Evolutionary conservation across 2,888 invertebrate species (phyloP).

Genomic region (Nephrotoma flavescens): DNA sequence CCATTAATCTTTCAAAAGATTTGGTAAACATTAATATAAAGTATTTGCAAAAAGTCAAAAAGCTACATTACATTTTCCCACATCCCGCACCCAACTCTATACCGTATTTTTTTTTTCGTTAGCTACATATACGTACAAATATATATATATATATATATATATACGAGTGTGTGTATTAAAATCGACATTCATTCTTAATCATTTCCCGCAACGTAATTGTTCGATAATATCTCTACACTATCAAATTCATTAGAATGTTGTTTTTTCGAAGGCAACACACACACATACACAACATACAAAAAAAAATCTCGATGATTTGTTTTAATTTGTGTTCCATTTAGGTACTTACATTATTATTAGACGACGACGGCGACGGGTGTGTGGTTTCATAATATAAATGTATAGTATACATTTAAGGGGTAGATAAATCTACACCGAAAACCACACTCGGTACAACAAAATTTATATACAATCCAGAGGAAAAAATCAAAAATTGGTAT

Average conservation of each 20-base stretch:
- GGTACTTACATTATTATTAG: neutral
- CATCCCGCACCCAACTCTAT: neutral
- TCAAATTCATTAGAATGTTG: neutral
- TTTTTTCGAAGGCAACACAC: neutral
- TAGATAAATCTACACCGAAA: neutral
- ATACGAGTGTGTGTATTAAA: neutral
- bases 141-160: neutral
- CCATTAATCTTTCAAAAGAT: neutral
- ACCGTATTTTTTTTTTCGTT: neutral
- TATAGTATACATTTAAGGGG: neutral
- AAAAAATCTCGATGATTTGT: neutral
- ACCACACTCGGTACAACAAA: neutral
- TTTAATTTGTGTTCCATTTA: neutral
- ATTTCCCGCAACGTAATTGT: neutral
- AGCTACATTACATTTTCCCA: neutral
- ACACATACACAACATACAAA: neutral
- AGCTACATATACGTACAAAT: too few species aligned
- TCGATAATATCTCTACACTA: neutral
- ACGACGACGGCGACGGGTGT: neutral
- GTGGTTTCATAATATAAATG: neutral
- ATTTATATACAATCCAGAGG: neutral
- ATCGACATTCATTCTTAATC: neutral
- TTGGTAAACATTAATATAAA: neutral
- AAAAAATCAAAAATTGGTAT: neutral
- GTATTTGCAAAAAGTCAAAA: neutral